Evolutionary conservation across 2,888 invertebrate genomes (phyloP), one percentile per base, ranked within the genome.

Genomic region (Orthosia incerta): DNA sequence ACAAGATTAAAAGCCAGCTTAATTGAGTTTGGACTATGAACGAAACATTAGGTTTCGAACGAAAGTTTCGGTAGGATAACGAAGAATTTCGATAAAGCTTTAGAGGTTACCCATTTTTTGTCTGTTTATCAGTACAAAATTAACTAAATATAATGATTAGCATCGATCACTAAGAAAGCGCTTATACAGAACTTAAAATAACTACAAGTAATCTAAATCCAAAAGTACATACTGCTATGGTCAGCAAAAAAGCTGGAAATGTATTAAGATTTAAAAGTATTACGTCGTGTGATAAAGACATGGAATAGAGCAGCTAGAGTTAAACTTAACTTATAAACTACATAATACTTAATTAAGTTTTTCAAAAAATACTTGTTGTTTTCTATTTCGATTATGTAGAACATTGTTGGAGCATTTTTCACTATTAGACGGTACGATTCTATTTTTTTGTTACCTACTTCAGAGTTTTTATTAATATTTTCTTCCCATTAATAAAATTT

Each of bases 131-230:
- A 66, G 26, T 2, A 23, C 31, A 46, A 70, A 61, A 45, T 61
- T 60, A 65, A 63, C 16, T 46, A 57, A 51, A 56, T 48, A 46
- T 63, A 82, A 82, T 82, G 72, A 83, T 79, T 79, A 82, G 79
- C 79, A 79, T 82, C 83, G 63, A 78, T 78, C 66, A 67, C 72
- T 55, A 63, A 39, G 39, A 65, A 39, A 68, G 16, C 20, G 46
- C 20, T 20, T 67, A 50, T 1, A 67, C n/a, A 60, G 26, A 76
- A 74, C 68, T 50, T 73, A 66, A 53, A 65, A 53, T 63, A 66
- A 74, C 15, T 48, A 57, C n/a, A 18, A 31, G 26, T 46, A 50
- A 39, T 20, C 2, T 59, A 62, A 48, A 18, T 60, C 39, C 53
- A 53, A 45, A 2, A 26, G 57, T 74, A 53, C 26, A 50, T 60